Conservation (phyloP, 2,797 vertebrate species). For the Smutsia gigantea region DNA sequence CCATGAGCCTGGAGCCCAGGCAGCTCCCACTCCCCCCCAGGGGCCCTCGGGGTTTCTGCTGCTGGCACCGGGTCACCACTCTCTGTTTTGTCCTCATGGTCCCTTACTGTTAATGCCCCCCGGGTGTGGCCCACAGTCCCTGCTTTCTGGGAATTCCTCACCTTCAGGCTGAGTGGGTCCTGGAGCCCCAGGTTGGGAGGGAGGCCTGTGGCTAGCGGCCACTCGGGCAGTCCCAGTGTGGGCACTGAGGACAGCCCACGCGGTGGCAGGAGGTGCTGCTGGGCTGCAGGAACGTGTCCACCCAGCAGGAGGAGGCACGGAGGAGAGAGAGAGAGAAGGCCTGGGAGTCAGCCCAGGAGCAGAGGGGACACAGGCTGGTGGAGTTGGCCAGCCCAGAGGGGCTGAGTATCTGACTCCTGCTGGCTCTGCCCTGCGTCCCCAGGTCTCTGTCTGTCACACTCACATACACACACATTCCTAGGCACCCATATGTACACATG, state of each 20-base stretch:
- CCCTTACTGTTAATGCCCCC: neutral
- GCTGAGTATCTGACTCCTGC: too few relatives aligned
- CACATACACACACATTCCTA: rapidly evolving
- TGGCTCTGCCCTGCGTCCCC: too few relatives aligned
- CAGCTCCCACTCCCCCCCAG: too few relatives aligned
- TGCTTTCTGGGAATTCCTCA: neutral
- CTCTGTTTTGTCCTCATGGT: neutral
- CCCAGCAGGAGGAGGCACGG: rapidly evolving
- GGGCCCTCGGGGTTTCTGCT: too few relatives aligned
- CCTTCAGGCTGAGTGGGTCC: neutral
- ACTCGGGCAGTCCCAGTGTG: neutral
- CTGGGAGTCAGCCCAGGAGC: neutral
- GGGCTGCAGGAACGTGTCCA: neutral
- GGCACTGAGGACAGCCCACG: rapidly evolving
- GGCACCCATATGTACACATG: neutral
- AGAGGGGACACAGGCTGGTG: rapidly evolving
- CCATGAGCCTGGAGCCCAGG: neutral
- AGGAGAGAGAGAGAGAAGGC: too few relatives aligned
- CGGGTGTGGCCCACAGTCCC: neutral
- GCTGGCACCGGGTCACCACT: too few relatives aligned
- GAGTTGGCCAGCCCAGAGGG: too few relatives aligned
- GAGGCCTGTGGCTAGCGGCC: neutral
- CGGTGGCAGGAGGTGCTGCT: rapidly evolving
- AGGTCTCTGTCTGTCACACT: neutral
- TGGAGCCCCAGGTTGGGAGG: neutral